Evolutionary conservation across 2,888 invertebrate species (phyloP), one percentile per base, ranked within the genome.

Genomic region (Hydroisotoma schaefferi): DNA sequence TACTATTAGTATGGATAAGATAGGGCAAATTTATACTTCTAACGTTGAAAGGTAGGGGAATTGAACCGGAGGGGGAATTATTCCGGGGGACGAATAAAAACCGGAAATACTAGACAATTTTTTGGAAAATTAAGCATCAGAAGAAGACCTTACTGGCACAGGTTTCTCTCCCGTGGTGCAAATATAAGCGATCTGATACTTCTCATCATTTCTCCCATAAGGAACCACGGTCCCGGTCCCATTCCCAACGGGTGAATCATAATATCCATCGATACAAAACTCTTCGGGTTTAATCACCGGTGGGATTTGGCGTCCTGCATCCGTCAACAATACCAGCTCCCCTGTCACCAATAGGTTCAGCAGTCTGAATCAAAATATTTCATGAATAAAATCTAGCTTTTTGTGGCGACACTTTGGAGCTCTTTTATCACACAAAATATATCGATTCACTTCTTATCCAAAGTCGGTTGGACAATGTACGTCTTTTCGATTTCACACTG

Each of bases 231-330:
- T 29, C 2, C 37, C 29, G 15, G 8, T 40, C 33, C 20, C 29
- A 12, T 20, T 22, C 23, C 22, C 23, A 15, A 25, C 18, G 46
- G 10, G 26, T 12, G 28, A 25, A 3, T 26, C 40, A 15, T 25
- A 47, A 12, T 57, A 38, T 22, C 61, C 57, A 40, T 61, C 61
- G 8, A 61, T 57, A 22, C 61, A 61, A 38, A 54, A 61, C 18
- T 54, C 53, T 25, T 27, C 40, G 2, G 49, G 25, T 8, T 49
- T 8, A 10, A 61, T 57, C 6, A 15, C 25, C 1, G 56, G 47
- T 1, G 23, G 38, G 3, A 15, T 33, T 33, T 33, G 6, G 15
- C 6, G n/a, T n/a, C n/a, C n/a, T n/a, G n/a, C n/a, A n/a, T n/a
- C n/a, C n/a, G n/a, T n/a, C n/a, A n/a, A n/a, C n/a, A n/a, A n/a